A percentile compares a stretch with the other conserved stretches of the same genome.
Conservation (phyloP, 2,113 vertebrate genomes). For the Cranoglanis bouderius region DNA sequence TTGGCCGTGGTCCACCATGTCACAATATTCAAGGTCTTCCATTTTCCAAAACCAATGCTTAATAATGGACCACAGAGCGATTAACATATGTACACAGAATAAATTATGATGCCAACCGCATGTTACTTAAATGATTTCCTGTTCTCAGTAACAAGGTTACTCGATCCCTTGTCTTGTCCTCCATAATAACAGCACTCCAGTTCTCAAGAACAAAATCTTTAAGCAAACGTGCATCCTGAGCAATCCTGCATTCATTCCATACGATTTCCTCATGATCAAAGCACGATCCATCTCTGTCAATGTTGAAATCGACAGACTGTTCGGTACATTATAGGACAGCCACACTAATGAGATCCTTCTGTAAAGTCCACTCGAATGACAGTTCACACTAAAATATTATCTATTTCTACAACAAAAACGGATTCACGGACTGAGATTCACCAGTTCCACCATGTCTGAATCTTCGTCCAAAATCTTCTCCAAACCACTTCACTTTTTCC, state of each 20-base stretch:
- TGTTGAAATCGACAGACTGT: background rate
- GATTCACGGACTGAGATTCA: background rate
- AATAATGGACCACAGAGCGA: background rate
- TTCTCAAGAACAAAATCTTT: background rate
- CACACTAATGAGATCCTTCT: background rate
- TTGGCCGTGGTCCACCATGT: conserved; percentile 46
- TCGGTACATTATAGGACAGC: background rate
- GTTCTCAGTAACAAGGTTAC: background rate
- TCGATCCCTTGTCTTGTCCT: background rate
- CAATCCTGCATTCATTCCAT: background rate
- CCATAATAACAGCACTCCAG: background rate
- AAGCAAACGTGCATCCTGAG: background rate
- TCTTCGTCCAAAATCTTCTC: background rate
- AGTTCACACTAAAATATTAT: background rate
- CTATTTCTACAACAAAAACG: background rate
- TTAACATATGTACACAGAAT: background rate
- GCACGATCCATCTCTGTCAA: background rate
- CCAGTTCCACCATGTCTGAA: background rate
- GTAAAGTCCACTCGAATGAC: background rate
- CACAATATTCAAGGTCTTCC: conserved; percentile 43
- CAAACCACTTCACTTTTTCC: too few species aligned
- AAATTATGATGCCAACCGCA: background rate
- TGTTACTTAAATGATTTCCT: background rate
- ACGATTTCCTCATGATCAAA: background rate
- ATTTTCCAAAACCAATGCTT: conserved; percentile 15